Base-by-base conservation (phyloP, 2,888 invertebrate species). In the Fragum whitleyi region DNA sequence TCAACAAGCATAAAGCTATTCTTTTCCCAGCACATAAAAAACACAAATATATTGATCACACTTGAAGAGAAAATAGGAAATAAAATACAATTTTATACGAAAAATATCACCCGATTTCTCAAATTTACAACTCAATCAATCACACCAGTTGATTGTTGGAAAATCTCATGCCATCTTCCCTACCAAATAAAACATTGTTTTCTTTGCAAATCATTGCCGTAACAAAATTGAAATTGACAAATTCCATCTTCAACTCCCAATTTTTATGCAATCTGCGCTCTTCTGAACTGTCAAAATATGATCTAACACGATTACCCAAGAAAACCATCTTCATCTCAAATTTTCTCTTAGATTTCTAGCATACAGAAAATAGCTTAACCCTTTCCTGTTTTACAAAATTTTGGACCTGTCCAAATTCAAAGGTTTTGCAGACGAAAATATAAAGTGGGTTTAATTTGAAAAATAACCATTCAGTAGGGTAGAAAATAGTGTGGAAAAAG, bases 1-100 rank as follows among this genome's bases (percentile, higher is more conserved):
- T n/a, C n/a, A 6, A 36, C 32, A 36, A 9, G 9, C 32, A 36
- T 36, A 9, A 36, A 36, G 9, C 3, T 36, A 36, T 36, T 36
- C 3, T 3, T 36, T 36, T 36, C 32, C 3, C 32, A 36, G 32
- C 3, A 36, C 32, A 36, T 36, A 36, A 36, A 36, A 36, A 6
- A 36, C 32, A 3, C 32, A 6, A 3, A 36, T 6, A 36, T 36
- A 36, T 36, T 9, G 32, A 36, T 36, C 32, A 36, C 32, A 36
- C 32, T 36, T 36, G 32, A 9, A 36, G 32, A 9, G 32, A 36
- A 36, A 36, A 36, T 57, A 53, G 55, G 57, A 70, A 70, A 70
- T 70, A 70, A 57, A 70, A 70, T 16, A 36, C 70, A 55, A 70
- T 57, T 70, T 70, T 36, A 70, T 55, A 65, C 19, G 57, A n/a